These are phyloP conservation scores for Sturnira hondurensis DNA, from an alignment of 2,113 vertebrate species.

Conservation along the genomic window DNA sequence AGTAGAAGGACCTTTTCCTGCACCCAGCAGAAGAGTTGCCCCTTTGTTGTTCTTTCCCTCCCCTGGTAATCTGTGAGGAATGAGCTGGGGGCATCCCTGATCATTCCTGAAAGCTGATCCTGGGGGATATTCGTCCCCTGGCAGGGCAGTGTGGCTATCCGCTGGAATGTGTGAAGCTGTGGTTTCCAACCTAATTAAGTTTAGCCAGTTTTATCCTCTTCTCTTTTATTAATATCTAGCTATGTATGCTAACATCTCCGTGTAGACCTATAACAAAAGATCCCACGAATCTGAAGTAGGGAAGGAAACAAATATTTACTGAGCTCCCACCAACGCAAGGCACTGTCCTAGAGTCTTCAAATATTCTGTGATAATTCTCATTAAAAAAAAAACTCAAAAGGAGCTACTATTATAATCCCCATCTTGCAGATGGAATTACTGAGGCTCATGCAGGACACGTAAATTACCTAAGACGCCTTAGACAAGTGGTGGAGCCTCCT, in stretches of 20 bases:
- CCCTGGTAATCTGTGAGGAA: no score
- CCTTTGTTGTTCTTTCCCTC: no score
- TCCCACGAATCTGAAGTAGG: not conserved
- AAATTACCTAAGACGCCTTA: not conserved
- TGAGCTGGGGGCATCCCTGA: no score
- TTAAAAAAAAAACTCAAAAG: not conserved
- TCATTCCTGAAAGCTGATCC: no score
- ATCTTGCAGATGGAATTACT: constrained; percentile 7
- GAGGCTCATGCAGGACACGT: not conserved
- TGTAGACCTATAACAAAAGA: not conserved
- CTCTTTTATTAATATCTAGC: no score
- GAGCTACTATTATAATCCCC: not conserved
- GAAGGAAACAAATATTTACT: not conserved
- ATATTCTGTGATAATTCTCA: not conserved
- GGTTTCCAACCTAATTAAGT: no score
- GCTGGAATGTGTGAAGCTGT: no score
- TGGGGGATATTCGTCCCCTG: no score
- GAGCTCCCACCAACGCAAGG: not conserved
- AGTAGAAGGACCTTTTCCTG: no score
- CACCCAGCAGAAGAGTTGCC: no score
- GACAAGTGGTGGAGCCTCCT: not conserved
- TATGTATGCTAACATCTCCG: not conserved
- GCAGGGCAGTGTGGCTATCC: no score
- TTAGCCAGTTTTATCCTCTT: no score
- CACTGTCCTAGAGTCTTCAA: not conserved